Base-by-base conservation (phyloP, 2,797 vertebrate genomes). In the Atherinosoma microstoma region DNA sequence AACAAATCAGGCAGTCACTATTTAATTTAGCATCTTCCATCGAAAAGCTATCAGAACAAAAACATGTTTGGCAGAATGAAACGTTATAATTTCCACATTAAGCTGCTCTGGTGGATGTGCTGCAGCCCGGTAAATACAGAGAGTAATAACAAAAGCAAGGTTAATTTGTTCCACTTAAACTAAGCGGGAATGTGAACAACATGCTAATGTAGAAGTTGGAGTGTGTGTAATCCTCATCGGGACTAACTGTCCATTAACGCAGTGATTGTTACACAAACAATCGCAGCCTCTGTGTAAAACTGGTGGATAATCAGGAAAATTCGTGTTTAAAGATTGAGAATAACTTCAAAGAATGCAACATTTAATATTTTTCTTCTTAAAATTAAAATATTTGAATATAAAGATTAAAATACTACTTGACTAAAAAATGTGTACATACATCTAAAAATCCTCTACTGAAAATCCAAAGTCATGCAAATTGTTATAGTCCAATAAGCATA, bases 151-250 rank as follows among this genome's bases (percentile, higher is more conserved):
- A 47, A 64, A 76, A 74, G 36, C 63, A 51, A 30, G 7, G 35
- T 80, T 80, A 80, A 87, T 73, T 88, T 73, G 76, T 36, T 47
- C 29, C 57, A 45, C 38, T 76, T 71, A 80, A 83, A 75, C 57
- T 32, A 35, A 66, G 61, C 34, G 61, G 60, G 49, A 4, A 64
- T 64, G 54, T 67, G 74, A 76, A 63, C 56, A 42, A 56, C 32
- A 75, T 76, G 67, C 53, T 75, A 70, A 87, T 83, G 53, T 24
- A 29, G 51, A 45, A 60, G 63, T 35, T 58, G 35, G 18, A 73
- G 57, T 13, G 11, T 15, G 57, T n/a, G 27, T 63, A 56, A 16
- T 64, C 56, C 35, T 20, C 57, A 6, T 60, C 30, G 65, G 30
- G 40, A 65, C 29, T 30, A 20, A 57, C n/a, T 76, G 54, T 35